These are phyloP conservation scores for Nasonia vitripennis DNA, from an alignment of 1,140 invertebrate genomes.

Conservation along the genomic window DNA sequence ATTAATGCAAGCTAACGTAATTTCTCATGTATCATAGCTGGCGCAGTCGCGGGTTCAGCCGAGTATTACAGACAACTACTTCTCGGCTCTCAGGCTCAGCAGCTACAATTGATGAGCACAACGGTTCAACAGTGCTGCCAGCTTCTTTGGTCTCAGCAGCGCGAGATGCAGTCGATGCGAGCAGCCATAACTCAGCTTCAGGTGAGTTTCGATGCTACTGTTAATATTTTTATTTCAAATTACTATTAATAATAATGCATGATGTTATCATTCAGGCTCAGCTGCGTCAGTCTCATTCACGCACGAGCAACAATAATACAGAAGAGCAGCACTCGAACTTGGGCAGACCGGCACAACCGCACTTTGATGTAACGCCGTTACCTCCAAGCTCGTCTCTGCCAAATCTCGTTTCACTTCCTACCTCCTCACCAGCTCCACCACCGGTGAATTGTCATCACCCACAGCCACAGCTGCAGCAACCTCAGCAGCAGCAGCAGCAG, in stretches of 20 bases:
- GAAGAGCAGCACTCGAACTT: slow-evolving; percentile 65
- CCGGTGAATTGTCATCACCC: slow-evolving; percentile 49
- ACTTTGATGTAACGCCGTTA: slow-evolving; percentile 58
- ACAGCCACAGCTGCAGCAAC: slow-evolving; percentile 67
- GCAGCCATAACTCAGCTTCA: slow-evolving; percentile 69
- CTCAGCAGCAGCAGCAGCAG: slow-evolving; percentile 66
- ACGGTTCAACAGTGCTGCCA: slow-evolving; percentile 80
- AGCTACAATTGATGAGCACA: slow-evolving; percentile 78
- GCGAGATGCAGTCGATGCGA: slow-evolving; percentile 76
- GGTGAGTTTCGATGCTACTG: neutral
- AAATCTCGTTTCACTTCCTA: slow-evolving; percentile 67
- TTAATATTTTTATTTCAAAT: neutral
- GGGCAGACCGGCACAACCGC: slow-evolving; percentile 51
- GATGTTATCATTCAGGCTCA: slow-evolving; percentile 51
- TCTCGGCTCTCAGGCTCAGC: slow-evolving; percentile 76
- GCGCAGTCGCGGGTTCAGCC: slow-evolving; percentile 20
- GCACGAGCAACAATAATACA: slow-evolving; percentile 14
- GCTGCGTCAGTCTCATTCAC: slow-evolving; percentile 59
- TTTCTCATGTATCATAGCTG: neutral
- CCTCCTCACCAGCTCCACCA: slow-evolving; percentile 57
- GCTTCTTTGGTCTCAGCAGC: slow-evolving; percentile 78
- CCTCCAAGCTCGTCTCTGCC: slow-evolving; percentile 68
- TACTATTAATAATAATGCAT: neutral
- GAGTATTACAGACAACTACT: slow-evolving; percentile 72
- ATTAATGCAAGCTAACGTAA: slow-evolving; percentile 8